These are phyloP conservation scores for Drosophila nigromelanica DNA, from an alignment of 1,140 invertebrate species.

Conservation along the genomic window DNA sequence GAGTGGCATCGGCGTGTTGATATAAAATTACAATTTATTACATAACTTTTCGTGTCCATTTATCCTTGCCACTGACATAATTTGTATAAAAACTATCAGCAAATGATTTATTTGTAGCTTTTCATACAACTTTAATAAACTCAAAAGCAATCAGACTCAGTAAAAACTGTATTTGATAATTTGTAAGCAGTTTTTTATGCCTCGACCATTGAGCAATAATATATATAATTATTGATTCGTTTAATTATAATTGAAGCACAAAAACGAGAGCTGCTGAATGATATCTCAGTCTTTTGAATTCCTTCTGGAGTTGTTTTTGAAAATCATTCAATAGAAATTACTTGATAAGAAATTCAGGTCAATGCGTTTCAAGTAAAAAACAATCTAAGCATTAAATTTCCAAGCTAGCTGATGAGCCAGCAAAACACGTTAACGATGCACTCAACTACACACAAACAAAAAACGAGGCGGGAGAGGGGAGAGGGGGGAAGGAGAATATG, in stretches of 20 bases:
- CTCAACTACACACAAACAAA: conserved; percentile 19
- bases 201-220: background rate
- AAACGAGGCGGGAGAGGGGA: background rate
- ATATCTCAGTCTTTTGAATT: background rate
- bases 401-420: conserved; percentile 25
- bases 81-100: background rate
- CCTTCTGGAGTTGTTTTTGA: background rate
- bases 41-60: conserved; percentile 9
- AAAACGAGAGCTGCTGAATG: background rate
- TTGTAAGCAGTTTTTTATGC: too few relatives aligned
- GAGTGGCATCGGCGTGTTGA: conserved; percentile 7
- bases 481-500: background rate
- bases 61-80: conserved; percentile 5
- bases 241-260: background rate
- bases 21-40: conserved; percentile 25
- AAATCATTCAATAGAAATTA: conserved; percentile 10
- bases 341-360: conserved; percentile 51
- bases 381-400: conserved; percentile 39
- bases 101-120: background rate
- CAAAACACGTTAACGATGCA: conserved; percentile 53
- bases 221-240: background rate
- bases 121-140: background rate
- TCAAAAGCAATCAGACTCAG: background rate
- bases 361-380: conserved; percentile 35
- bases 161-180: background rate